Evolutionary conservation across 2,113 vertebrate genomes (phyloP).

Genomic region (Poicephalus meyeri): DNA sequence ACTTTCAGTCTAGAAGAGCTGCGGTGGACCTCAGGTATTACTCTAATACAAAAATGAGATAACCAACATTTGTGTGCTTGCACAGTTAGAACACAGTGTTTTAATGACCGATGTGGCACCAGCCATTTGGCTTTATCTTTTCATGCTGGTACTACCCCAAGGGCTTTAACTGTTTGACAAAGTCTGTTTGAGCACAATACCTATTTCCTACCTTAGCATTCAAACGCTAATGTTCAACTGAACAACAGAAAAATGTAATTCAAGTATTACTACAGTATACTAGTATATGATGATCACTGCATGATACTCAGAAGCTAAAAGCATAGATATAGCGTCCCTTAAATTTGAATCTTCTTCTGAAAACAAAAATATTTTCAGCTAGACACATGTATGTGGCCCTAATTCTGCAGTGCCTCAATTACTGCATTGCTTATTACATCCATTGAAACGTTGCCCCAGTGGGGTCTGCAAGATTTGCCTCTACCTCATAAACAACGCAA

Average conservation of each 20-base stretch:
- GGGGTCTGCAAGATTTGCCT: not conserved
- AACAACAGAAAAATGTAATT: not conserved
- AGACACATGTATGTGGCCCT: not conserved
- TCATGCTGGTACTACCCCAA: not conserved
- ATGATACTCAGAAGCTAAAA: not conserved
- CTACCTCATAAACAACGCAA: not conserved
- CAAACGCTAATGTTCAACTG: not conserved
- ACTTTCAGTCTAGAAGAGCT: not conserved
- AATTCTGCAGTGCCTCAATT: not conserved
- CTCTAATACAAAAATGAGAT: not conserved
- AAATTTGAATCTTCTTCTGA: not conserved
- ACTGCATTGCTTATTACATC: not conserved
- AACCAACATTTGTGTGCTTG: not conserved
- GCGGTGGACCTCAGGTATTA: not conserved
- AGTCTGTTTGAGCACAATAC: not conserved
- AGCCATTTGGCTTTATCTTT: not conserved
- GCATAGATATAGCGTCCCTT: not conserved
- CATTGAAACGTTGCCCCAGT: not conserved
- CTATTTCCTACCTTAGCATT: not conserved
- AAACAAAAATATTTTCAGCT: not conserved
- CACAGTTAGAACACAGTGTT: not conserved
- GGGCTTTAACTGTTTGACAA: not conserved
- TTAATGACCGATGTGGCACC: not conserved
- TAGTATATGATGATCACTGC: not conserved
- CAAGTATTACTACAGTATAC: not conserved